Base-by-base conservation (phyloP, 2,888 invertebrate species). In the Ametastegia equiseti region DNA sequence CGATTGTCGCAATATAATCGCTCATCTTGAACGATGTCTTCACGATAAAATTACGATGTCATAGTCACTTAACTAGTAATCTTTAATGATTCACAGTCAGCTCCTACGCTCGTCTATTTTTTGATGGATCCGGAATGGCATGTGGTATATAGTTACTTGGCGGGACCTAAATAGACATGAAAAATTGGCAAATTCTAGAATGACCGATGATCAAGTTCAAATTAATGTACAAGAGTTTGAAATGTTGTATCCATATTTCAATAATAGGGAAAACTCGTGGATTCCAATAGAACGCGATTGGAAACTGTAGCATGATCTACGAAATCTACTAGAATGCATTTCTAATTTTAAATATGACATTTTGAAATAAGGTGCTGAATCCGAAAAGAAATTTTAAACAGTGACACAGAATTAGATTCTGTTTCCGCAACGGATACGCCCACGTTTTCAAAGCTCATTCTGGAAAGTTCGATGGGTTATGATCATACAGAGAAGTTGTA, bases 71-170 rank as follows among this genome's bases (percentile, higher is more conserved):
- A 36, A 65, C 19, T 42, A 42, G 63, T 19, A 67, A 39, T 67
- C 36, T 36, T 67, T 67, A 36, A 67, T 67, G 65, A 67, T 67
- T 67, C 65, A 67, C 39, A 5, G 9, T 9, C n/a, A n/a, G n/a
- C 65, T 67, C 65, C 65, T 6, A 67, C 36, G 65, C 65, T 39
- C 36, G 7, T 39, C 65, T 39, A 67, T 67, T 13, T 67, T 67
- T 39, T 36, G 65, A 67, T 67, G 33, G 39, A 67, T 39, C 19
- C 36, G 36, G n/a, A 39, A 30, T 60, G 15, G 30, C 54, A 9
- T 11, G 60, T n/a, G n/a, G n/a, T n/a, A n/a, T 60, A 30, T 30
- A 30, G 60, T 60, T 60, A 60, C 30, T 60, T 15, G 65, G 65
- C 0, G 39, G 39, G 39, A 67, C 4, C n/a, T 39, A 39, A 67